A percentile compares a stretch with the other conserved stretches of the same genome.
Conservation (phyloP, 2,888 invertebrate species). For the Myopa testacea region DNA sequence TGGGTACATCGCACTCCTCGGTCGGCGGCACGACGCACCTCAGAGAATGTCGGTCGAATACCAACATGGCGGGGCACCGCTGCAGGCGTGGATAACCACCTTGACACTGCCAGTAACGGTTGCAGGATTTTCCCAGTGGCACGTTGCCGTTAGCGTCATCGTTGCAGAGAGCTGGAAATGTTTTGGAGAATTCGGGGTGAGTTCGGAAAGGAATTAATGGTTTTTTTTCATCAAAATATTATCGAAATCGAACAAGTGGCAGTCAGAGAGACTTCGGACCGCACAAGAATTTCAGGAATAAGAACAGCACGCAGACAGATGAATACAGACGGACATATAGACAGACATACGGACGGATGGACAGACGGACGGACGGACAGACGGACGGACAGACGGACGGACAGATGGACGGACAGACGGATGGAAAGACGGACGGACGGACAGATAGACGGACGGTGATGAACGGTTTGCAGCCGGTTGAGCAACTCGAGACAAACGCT, state of each 20-base stretch:
- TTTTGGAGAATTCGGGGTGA: background rate
- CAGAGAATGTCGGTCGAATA: constrained; percentile 84
- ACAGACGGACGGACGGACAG: background rate
- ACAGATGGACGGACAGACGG: no score
- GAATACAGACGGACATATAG: background rate
- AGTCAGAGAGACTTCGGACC: background rate
- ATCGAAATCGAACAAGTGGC: background rate
- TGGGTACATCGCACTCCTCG: constrained; percentile 88
- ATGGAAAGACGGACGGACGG: background rate
- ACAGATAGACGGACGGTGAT: background rate
- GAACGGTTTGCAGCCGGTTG: no score
- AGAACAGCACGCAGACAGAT: constrained; percentile 15
- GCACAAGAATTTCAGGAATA: constrained; percentile 19
- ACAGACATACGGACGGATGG: no score
- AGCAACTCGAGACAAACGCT: background rate
- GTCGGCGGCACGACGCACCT: constrained; percentile 91
- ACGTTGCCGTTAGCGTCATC: constrained; percentile 93
- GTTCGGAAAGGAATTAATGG: no score
- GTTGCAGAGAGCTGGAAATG: constrained; percentile 83
- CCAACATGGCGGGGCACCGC: constrained; percentile 90
- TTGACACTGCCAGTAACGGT: constrained; percentile 94
- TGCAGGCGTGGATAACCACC: constrained; percentile 93
- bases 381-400: background rate
- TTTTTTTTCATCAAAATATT: background rate
- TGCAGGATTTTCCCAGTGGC: constrained; percentile 90